Percentiles rank a stretch among this genome's conserved stretches.
Conservation (phyloP, 2,113 vertebrate species). For the Pleuronectes platessa region DNA sequence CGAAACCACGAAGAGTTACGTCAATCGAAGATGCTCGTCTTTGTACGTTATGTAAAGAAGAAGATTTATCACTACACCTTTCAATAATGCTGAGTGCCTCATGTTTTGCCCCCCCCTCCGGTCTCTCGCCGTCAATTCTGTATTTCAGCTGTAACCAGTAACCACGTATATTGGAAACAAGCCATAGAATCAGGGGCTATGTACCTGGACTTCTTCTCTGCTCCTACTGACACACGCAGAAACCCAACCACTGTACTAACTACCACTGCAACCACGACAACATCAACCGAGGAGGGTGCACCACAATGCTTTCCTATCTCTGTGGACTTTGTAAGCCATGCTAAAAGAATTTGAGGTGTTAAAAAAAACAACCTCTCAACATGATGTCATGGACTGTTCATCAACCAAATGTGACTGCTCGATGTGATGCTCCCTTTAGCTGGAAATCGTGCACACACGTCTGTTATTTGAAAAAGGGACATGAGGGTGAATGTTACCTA, state of each 20-base stretch:
- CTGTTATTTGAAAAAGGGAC: constrained; percentile 36
- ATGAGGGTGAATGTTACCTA: constrained; percentile 52
- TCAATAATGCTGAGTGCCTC: constrained; percentile 74
- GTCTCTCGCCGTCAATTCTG: constrained; percentile 20
- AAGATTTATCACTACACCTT: constrained; percentile 51
- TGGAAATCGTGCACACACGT: constrained; percentile 50
- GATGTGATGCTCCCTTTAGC: constrained; percentile 45
- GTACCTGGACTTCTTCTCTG: constrained; percentile 38
- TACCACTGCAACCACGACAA: constrained; percentile 20
- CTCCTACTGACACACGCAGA: constrained; percentile 44
- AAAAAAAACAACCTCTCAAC: constrained; percentile 41
- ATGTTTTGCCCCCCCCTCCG: constrained; percentile 26
- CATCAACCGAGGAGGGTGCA: constrained; percentile 38
- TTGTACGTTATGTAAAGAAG: constrained; percentile 40
- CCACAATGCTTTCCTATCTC: constrained; percentile 40
- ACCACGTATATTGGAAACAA: constrained; percentile 75
- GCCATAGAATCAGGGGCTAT: constrained; percentile 75
- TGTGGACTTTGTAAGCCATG: constrained; percentile 76
- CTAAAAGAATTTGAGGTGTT: constrained; percentile 38
- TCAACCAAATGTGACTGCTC: constrained; percentile 61
- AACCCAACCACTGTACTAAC: constrained; percentile 51
- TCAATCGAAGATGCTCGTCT: constrained; percentile 34
- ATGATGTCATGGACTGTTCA: constrained; percentile 76
- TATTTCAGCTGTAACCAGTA: constrained; percentile 56
- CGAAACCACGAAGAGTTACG: constrained; percentile 8